phyloP scores from a whole-genome alignment of 92 coral and sea anemone genomes.

The Zoanthus solanderi region DNA sequence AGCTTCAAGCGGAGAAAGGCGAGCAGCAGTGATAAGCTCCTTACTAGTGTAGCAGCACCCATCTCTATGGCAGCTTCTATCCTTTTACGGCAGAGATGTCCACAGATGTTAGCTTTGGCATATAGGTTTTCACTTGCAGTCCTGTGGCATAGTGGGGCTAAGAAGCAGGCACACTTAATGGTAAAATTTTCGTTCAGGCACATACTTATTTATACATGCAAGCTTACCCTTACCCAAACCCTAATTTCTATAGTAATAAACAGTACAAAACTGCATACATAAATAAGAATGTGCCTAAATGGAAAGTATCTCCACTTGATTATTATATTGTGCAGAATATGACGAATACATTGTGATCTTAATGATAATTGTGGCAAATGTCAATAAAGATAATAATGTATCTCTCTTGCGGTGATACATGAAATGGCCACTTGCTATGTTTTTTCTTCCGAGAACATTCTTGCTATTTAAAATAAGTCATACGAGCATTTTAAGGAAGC shows the following conservation, averaged over 20 bases:
- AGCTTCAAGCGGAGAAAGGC: constrained; percentile 23
- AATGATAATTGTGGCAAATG: neutral
- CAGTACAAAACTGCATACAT: too few relatives aligned
- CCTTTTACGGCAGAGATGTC: constrained; percentile 58
- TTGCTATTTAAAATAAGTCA: constrained; percentile 41
- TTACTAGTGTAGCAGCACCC: constrained; percentile 19
- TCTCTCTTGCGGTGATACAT: neutral
- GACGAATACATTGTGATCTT: neutral
- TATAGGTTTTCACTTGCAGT: constrained; percentile 65
- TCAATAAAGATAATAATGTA: neutral
- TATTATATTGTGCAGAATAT: neutral
- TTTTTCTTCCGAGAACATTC: neutral
- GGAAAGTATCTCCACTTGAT: too few relatives aligned
- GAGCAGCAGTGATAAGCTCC: neutral
- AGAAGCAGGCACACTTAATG: constrained; percentile 62
- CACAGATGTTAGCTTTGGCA: constrained; percentile 70
- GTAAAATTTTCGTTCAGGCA: too few relatives aligned
- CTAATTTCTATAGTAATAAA: too few relatives aligned
- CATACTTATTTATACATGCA: too few relatives aligned
- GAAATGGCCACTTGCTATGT: neutral
- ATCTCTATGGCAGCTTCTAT: constrained; percentile 68
- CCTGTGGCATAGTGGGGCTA: constrained; percentile 80
- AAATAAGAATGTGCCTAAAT: too few relatives aligned
- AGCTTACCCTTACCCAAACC: too few relatives aligned
- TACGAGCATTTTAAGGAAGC: constrained; percentile 56